Evolutionary conservation across 2,113 vertebrate genomes (phyloP).

Genomic region (Danionella cerebrum): DNA sequence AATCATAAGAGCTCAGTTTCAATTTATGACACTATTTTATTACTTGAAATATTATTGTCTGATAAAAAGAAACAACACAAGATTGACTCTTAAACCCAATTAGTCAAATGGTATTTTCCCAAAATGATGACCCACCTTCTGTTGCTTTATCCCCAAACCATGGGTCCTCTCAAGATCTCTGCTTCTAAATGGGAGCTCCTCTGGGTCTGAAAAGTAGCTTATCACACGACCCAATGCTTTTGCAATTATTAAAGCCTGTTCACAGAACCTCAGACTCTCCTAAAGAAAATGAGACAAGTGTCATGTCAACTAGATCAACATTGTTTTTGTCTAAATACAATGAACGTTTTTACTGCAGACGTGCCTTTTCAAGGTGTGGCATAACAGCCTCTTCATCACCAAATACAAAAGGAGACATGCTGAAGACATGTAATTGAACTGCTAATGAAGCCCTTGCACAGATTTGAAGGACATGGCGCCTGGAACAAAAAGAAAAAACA

Average conservation of each 20-base stretch:
- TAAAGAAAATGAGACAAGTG: slow-evolving; percentile 38
- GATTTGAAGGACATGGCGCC: slow-evolving; percentile 75
- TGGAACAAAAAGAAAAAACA: slow-evolving; percentile 38
- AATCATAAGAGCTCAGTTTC: not conserved
- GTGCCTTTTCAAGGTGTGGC: slow-evolving; percentile 72
- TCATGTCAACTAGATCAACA: not conserved
- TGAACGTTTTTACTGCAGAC: not conserved
- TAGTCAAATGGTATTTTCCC: too few species aligned
- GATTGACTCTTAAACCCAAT: too few species aligned
- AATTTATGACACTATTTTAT: not conserved
- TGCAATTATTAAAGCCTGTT: slow-evolving; percentile 67
- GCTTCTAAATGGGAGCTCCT: slow-evolving; percentile 54
- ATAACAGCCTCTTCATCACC: slow-evolving; percentile 81
- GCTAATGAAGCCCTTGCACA: slow-evolving; percentile 58
- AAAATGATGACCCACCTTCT: slow-evolving; percentile 36
- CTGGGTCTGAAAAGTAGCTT: slow-evolving; percentile 60
- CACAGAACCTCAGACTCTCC: slow-evolving; percentile 78
- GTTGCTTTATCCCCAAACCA: slow-evolving; percentile 41
- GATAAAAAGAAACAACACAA: not conserved
- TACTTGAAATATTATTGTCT: not conserved
- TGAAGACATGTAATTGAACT: slow-evolving; percentile 74
- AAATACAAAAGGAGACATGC: slow-evolving; percentile 71
- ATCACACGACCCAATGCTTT: slow-evolving; percentile 71
- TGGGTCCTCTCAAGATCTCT: slow-evolving; percentile 55
- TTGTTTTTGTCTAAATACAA: not conserved